Evolutionary conservation across 2,113 vertebrate species (phyloP), one percentile per base, ranked within the genome.

Genomic region (Scartelaos histophorus): DNA sequence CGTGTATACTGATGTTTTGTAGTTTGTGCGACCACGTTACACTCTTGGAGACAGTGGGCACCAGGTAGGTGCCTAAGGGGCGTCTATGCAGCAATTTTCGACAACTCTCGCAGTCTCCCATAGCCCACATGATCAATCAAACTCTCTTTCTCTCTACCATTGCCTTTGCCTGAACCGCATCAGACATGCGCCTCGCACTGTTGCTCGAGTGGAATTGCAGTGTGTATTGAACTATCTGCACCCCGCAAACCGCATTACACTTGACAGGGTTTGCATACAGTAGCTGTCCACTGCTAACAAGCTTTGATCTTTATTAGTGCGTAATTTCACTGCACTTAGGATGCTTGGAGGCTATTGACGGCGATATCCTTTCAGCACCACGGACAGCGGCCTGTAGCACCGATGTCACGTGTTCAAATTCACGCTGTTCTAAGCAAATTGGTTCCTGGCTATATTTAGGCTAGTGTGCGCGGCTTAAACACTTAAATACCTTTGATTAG

Each of bases 61-160:
- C 80, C 81, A 87, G 85, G 90, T 88, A 82, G 87, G 74, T 81
- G 87, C 87, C 81, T 89, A 70, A 88, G 89, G 88, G 89, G 91
- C 90, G 89, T 92, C 90, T 92, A 90, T 93, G 93, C 93, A 91
- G 92, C 91, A 92, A 87, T 90, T 93, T 91, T 90, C 79, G 78
- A 83, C 89, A 91, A 91, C 87, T 92, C 89, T 92, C 79, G 86
- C 88, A 89, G 88, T 82, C 88, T 91, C 85, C 85, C 83, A 89
- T 89, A 90, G 88, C 85, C 83, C 90, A 91, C 89, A 90, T 87
- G 87, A 92, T 92, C 90, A 86, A 92, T 91, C 90, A 92, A 92
- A 90, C 87, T 89, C 89, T 85, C 87, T 90, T 89, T 83, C 80
- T 75, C 85, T 82, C 82, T 75, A 71, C 71, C 62, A 47, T 81